phyloP scores from a whole-genome alignment of 2,797 vertebrate species.

The Dicrostonyx torquatus region DNA sequence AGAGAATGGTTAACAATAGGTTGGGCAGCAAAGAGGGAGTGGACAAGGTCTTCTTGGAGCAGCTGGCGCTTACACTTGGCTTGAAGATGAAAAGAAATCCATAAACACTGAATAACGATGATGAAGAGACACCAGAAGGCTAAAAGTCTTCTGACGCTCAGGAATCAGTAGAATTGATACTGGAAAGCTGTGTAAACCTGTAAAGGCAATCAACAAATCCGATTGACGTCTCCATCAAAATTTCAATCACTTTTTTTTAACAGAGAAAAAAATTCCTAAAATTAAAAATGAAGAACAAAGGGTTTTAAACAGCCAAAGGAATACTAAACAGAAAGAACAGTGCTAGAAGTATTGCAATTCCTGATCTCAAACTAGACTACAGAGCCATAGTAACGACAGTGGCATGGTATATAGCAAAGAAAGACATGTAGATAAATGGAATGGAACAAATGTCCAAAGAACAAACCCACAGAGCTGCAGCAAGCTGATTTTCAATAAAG shows the following conservation, averaged over 20 bases:
- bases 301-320: neutral
- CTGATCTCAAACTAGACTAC: neutral
- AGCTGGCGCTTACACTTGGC: neutral
- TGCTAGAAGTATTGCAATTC: neutral
- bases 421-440: neutral
- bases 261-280: neutral
- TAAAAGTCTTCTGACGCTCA: neutral
- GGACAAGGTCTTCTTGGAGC: neutral
- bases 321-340: neutral
- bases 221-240: neutral
- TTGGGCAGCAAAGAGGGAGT: neutral
- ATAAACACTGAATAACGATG: neutral
- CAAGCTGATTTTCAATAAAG: neutral
- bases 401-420: neutral
- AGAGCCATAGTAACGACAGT: neutral
- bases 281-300: neutral
- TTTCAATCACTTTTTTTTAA: neutral
- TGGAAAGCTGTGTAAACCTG: too few relatives aligned
- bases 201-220: neutral
- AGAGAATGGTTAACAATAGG: neutral
- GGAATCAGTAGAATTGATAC: too few relatives aligned
- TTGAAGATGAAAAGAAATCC: neutral
- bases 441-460: neutral
- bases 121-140: neutral
- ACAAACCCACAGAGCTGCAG: neutral